phyloP scores from a whole-genome alignment of 1,140 invertebrate genomes.

The Gonatopus flavifemur region DNA sequence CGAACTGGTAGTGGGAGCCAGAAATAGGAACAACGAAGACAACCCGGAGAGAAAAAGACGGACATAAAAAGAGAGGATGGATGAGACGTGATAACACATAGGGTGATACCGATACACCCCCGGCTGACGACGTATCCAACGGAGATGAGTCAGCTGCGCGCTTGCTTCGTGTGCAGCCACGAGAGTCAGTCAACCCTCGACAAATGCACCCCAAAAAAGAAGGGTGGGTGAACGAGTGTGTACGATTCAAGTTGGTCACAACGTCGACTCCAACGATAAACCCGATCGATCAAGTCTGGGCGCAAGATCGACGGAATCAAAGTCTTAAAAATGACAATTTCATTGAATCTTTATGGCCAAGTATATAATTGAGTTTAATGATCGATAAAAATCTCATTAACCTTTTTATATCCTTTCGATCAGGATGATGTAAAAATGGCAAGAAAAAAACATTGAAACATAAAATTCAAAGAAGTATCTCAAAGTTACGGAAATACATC shows the following conservation, averaged over 20 bases:
- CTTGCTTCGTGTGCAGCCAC: background rate
- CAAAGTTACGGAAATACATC: too few relatives aligned
- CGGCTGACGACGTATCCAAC: conserved; percentile 22
- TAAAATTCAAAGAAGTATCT: too few relatives aligned
- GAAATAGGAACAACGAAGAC: conserved; percentile 3
- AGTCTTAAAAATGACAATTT: too few relatives aligned
- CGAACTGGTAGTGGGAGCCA: too few relatives aligned
- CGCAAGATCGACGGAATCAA: too few relatives aligned
- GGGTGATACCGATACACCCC: conserved; percentile 52
- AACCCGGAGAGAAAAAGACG: conserved; percentile 23
- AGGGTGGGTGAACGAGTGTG: too few relatives aligned
- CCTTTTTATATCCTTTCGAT: too few relatives aligned
- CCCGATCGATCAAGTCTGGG: conserved; percentile 22
- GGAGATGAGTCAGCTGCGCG: conserved; percentile 41
- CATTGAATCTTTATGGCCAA: too few relatives aligned
- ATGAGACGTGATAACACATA: conserved; percentile 43
- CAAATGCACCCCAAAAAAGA: conserved; percentile 7
- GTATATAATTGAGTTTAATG: too few relatives aligned
- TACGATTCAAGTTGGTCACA: conserved; percentile 1
- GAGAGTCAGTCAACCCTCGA: conserved; percentile 12
- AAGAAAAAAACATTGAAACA: too few relatives aligned
- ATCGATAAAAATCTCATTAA: too few relatives aligned
- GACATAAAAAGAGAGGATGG: conserved; percentile 10
- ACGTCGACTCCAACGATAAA: conserved; percentile 4
- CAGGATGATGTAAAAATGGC: too few relatives aligned